Base-by-base conservation (phyloP, 2,888 invertebrate species). In the Eupithecia inturbata region DNA sequence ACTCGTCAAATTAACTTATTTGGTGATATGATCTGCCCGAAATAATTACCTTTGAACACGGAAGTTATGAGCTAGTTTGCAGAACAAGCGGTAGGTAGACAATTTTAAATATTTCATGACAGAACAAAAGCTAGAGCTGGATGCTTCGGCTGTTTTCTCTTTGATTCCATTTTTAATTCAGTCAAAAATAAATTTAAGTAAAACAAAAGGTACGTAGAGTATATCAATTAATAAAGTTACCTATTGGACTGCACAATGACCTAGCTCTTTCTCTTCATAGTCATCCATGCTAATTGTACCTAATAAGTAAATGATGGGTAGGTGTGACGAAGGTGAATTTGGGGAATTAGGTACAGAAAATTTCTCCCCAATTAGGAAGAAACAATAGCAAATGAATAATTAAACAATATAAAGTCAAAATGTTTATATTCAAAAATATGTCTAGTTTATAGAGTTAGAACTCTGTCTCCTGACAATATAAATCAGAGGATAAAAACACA, bases 1-100 rank as follows among this genome's bases (percentile, higher is more conserved):
- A 86, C 86, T 85, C 87, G 86, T 88, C 90, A 88, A 89, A 90
- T 89, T 88, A 83, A 82, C 85, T 85, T 85, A 86, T 89, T 87
- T 81, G 82, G 82, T 83, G 90, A 91, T 91, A 89, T 81, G 82
- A 91, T 90, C 88, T 85, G 75, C 76, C 80, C 80, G 67, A 71
- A 81, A 82, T 91, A 91, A 92, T 90, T 85, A 86, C 77, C 78
- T 78, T 80, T 74, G 79, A 84, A 83, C 89, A 90, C 88, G 90
- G 79, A 76, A 89, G 81, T 79, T 76, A 77, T 53, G 33, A 63
- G 70, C 78, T 84, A 82, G 19, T 82, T 57, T 57, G 22, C 22
- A 53, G 26, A 57, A 14, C 26, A 57, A 57, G 57, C 26, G 22
- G 57, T 57, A 57, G 26, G 26, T 9, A 12, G 12, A 12, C 26